Evolutionary conservation across 2,113 vertebrate genomes (phyloP).

Genomic region (Vidua macroura): DNA sequence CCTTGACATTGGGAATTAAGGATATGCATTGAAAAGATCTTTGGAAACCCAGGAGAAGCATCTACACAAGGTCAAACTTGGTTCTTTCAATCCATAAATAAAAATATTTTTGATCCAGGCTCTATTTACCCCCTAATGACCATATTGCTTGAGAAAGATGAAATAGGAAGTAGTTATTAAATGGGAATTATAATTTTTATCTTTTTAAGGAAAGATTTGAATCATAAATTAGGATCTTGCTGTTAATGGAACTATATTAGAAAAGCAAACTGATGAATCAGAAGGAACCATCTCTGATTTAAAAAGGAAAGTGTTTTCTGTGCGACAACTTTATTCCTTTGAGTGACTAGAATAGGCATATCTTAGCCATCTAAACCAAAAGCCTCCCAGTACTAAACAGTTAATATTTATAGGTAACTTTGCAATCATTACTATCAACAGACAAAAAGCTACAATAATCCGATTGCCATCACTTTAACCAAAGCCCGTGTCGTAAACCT

Average conservation of each 20-base stretch:
- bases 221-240: background rate
- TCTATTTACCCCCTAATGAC: background rate
- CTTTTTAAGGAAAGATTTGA: background rate
- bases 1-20: background rate
- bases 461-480: slow-evolving; percentile 71
- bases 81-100: background rate
- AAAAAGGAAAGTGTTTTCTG: background rate
- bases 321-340: background rate
- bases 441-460: slow-evolving; percentile 69
- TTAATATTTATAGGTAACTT: slow-evolving; percentile 72
- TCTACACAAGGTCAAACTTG: background rate
- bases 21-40: background rate
- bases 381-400: slow-evolving; percentile 48
- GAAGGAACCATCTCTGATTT: background rate
- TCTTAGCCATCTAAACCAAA: slow-evolving; percentile 5
- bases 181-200: background rate
- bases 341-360: background rate
- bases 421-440: slow-evolving; percentile 61
- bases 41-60: background rate
- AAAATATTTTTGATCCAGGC: background rate
- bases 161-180: background rate
- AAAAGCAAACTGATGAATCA: background rate
- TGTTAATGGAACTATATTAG: background rate
- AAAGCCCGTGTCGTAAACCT: slow-evolving; percentile 76
- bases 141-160: background rate